These are phyloP conservation scores for Synergus itoensis DNA, from an alignment of 2,888 invertebrate species.

Conservation along the genomic window DNA sequence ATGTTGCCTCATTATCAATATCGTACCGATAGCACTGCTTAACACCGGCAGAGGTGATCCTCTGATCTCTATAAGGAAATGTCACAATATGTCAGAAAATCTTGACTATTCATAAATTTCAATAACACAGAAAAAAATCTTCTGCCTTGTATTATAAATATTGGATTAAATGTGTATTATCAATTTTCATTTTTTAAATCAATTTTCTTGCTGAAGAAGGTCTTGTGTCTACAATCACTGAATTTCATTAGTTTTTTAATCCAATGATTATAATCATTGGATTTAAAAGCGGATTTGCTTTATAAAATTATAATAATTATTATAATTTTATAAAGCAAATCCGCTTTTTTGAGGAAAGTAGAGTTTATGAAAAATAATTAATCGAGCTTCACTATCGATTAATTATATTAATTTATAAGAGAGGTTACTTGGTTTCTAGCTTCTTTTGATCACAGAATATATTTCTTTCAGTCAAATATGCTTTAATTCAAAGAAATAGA, in stretches of 20 bases:
- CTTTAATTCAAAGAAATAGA: no score
- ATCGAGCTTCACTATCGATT: no score
- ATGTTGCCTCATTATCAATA: conserved; percentile 59
- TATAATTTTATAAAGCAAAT: no score
- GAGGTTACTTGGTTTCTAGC: no score
- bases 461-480: no score
- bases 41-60: conserved; percentile 3
- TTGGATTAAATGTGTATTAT: conserved; percentile 33
- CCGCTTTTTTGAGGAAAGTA: no score
- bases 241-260: background rate
- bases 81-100: conserved; percentile 10
- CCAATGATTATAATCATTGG: background rate
- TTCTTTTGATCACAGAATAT: no score
- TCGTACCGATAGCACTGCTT: conserved; percentile 44
- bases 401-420: no score
- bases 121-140: background rate
- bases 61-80: conserved; percentile 21
- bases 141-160: background rate
- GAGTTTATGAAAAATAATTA: no score
- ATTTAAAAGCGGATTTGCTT: no score
- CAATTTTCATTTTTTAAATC: background rate
- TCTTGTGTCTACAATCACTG: background rate
- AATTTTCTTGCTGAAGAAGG: background rate
- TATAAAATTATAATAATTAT: no score
- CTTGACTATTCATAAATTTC: conserved; percentile 3